Conservation (phyloP, 2,888 invertebrate species). For the Epicampocera succincta region DNA sequence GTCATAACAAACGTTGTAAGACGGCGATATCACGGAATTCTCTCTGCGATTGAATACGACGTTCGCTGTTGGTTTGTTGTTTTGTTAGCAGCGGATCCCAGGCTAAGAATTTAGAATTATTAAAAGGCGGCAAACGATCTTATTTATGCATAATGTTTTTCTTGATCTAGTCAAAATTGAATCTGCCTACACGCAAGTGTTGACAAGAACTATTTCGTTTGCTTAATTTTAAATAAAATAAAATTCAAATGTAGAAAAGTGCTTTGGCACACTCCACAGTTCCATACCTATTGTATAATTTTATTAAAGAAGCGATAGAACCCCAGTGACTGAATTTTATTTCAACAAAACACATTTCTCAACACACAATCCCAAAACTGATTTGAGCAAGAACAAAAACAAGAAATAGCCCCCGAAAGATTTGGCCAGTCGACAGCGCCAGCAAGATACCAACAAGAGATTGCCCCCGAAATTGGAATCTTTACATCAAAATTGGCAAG, state of each 20-base stretch:
- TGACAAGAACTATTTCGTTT: conserved; percentile 40
- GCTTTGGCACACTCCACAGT: conserved; percentile 52
- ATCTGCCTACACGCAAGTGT: conserved; percentile 3
- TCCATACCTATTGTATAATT: conserved; percentile 61
- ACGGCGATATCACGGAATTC: too few relatives aligned
- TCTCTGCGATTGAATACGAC: too few relatives aligned
- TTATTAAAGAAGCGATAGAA: conserved; percentile 32
- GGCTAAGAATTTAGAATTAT: too few relatives aligned
- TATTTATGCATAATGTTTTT: conserved; percentile 43
- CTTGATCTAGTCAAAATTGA: conserved; percentile 68
- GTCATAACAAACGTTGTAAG: too few relatives aligned
- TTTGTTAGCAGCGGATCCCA: too few relatives aligned
- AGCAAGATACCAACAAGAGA: too few relatives aligned
- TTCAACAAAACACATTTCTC: conserved; percentile 40
- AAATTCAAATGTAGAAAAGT: conserved; percentile 33
- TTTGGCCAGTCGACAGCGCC: too few relatives aligned
- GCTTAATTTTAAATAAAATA: conserved; percentile 17
- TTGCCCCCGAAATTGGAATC: too few relatives aligned
- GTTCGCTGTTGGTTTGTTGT: too few relatives aligned
- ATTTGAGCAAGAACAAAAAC: conserved; percentile 1
- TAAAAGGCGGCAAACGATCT: conserved; percentile 1
- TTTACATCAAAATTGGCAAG: too few relatives aligned
- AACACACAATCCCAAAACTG: conserved; percentile 6
- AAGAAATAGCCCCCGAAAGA: conserved; percentile 7
- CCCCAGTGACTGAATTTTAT: conserved; percentile 64